These are phyloP conservation scores for Scyliorhinus canicula DNA, from an alignment of 2,797 vertebrate species.

Conservation along the genomic window DNA sequence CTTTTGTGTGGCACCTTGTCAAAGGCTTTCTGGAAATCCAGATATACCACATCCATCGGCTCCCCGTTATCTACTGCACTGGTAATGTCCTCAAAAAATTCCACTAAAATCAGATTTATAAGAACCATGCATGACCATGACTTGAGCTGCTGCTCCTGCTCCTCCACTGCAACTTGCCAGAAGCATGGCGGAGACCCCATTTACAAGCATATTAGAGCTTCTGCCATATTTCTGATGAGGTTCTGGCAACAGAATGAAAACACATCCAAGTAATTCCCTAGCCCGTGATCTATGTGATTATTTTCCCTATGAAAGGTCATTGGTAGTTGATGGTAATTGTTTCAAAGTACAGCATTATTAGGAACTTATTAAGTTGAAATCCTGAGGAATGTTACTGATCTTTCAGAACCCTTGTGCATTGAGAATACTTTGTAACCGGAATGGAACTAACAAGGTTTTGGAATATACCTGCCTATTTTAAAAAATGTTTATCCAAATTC, in stretches of 20 bases:
- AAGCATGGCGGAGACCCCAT: not conserved
- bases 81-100: too few relatives aligned
- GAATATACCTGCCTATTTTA: not conserved
- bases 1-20: too few relatives aligned
- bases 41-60: too few relatives aligned
- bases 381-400: not conserved
- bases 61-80: too few relatives aligned
- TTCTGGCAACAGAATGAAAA: not conserved
- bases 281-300: not conserved
- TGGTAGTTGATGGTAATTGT: not conserved
- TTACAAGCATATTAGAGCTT: not conserved
- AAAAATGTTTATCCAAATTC: not conserved
- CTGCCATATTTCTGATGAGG: not conserved
- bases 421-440: not conserved
- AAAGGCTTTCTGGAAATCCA: too few relatives aligned
- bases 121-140: not conserved
- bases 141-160: not conserved
- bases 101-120: not conserved
- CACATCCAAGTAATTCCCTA: not conserved
- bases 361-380: not conserved
- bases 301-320: not conserved
- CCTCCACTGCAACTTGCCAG: not conserved
- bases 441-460: not conserved
- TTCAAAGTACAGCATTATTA: constrained; percentile 1
- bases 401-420: not conserved